These are phyloP conservation scores for Symphodus melops DNA, from an alignment of 2,113 vertebrate species.

Conservation along the genomic window DNA sequence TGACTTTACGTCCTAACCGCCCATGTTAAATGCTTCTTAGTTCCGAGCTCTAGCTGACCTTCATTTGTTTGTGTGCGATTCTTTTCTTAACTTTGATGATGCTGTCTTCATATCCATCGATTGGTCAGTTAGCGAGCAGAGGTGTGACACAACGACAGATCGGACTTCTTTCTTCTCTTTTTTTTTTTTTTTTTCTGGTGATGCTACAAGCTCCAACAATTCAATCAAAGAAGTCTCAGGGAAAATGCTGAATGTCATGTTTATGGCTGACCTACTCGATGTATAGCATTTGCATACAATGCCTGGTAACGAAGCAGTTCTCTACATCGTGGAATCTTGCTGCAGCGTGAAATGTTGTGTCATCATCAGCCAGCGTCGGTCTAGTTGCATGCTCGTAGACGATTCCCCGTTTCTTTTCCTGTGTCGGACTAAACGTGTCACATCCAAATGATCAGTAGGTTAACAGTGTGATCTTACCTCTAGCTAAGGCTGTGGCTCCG, in stretches of 20 bases:
- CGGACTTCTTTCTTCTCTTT: no score
- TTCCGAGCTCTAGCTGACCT: not conserved
- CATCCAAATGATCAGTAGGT: not conserved
- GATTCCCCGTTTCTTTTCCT: slow-evolving; percentile 16
- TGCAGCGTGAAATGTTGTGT: not conserved
- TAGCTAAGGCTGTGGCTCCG: slow-evolving; percentile 75
- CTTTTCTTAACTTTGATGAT: slow-evolving; percentile 6
- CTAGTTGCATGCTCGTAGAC: not conserved
- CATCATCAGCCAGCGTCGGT: not conserved
- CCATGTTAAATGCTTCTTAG: slow-evolving; percentile 4
- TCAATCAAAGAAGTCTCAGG: no score
- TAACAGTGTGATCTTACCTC: slow-evolving; percentile 69
- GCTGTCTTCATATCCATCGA: no score
- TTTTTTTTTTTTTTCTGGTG: no score
- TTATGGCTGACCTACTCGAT: no score
- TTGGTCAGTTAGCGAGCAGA: slow-evolving; percentile 3
- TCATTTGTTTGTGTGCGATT: slow-evolving; percentile 42
- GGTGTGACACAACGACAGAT: not conserved
- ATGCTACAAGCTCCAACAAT: no score
- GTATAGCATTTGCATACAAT: no score
- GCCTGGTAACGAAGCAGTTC: not conserved
- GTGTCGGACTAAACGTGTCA: not conserved
- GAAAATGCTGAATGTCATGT: no score
- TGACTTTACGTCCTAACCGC: slow-evolving; percentile 34
- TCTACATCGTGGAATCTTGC: not conserved